phyloP scores from a whole-genome alignment of 2,113 vertebrate genomes.

The Paramisgurnus dabryanus region DNA sequence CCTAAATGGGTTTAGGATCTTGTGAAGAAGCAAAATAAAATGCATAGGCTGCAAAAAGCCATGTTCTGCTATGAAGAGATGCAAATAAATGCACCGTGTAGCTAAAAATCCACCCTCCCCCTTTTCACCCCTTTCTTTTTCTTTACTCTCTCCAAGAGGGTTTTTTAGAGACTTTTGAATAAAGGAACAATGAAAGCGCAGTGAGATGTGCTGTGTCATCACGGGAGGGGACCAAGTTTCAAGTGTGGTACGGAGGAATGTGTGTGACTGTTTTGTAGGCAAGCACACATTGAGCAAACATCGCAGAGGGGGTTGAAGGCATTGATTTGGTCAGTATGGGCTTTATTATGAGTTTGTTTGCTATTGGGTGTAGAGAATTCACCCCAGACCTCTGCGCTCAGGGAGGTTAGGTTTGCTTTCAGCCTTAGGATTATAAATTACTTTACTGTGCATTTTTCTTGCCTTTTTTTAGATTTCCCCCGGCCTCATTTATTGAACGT shows the following conservation, averaged over 20 bases:
- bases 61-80: constrained; percentile 3
- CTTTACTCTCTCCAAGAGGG: not conserved
- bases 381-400: not conserved
- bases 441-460: not conserved
- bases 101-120: not conserved
- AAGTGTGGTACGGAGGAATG: constrained; percentile 23
- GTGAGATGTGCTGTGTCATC: constrained; percentile 25
- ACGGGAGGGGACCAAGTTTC: constrained; percentile 9
- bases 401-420: not conserved
- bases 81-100: constrained; percentile 11
- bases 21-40: constrained; percentile 1
- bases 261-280: not conserved
- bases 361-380: not conserved
- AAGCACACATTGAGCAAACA: not conserved
- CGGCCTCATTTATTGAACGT: not conserved
- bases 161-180: not conserved
- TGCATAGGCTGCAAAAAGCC: not conserved
- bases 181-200: constrained; percentile 23
- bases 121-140: too few species aligned
- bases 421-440: not conserved
- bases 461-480: not conserved
- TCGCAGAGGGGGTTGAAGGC: not conserved
- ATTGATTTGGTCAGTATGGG: constrained; percentile 5
- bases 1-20: not conserved
- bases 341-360: constrained; percentile 16